Evolutionary conservation across 2,797 vertebrate genomes (phyloP), one percentile per base, ranked within the genome.

Genomic region (Ceyx erithaca): DNA sequence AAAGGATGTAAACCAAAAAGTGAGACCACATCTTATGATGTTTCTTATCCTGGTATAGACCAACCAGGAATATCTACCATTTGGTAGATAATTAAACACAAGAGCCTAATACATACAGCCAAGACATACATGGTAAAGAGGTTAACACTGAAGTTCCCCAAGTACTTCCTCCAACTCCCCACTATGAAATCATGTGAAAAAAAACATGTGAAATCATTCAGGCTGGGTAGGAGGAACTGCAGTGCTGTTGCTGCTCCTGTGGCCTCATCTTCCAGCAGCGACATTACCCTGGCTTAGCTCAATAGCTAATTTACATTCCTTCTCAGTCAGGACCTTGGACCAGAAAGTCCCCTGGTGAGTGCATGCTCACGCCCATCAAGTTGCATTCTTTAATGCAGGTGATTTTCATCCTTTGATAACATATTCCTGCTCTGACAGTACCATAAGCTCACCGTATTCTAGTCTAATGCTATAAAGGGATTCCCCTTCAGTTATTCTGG

Each of bases 51-150:
- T 81, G 62, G 51, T 35, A 20, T 35, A 86, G 45, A 88, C 41
- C 69, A 93, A 87, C 58, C 54, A 85, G 31, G 61, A 94, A 31
- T 77, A 85, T 64, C 85, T 94, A 76, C 37, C 61, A 72, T 73
- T 72, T 72, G 63, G 40, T 80, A 11, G 5, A 63, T 48, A 76
- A 8, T 75, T 85, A 83, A 71, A 89, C 43, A 40, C 70, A 59
- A 28, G 75, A 77, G 52, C 46, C 62, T 85, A 37, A 31, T 15
- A 14, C 62, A 46, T 69, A 63, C 64, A 83, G 76, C 33, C 87
- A 85, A 68, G 51, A 81, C 6, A 17, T 85, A 61, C 9, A 30
- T 33, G 71, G 70, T 45, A 63, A 89, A 68, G 45, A 90, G 40
- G 59, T 55, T 55, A 45, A 59, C 66, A 40, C 25, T 58, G 71